Conservation (phyloP, 2,888 invertebrate species). For the Theretra japonica region DNA sequence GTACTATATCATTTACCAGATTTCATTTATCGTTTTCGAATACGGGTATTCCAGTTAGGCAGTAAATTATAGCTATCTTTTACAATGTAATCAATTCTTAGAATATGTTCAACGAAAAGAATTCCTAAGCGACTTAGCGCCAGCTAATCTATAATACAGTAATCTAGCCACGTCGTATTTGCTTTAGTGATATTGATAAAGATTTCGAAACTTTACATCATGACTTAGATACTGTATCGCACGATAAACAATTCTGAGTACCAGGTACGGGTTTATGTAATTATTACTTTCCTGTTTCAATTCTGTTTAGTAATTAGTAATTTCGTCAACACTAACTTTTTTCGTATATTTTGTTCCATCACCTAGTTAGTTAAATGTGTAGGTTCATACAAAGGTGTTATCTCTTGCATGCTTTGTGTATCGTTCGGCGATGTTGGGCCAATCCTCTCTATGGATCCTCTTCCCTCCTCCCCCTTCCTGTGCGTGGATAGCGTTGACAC, state of each 20-base stretch:
- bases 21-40: too few species aligned
- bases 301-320: conserved; percentile 4
- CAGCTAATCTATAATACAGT: conserved; percentile 25
- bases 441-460: conserved; percentile 80
- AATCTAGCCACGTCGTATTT: conserved; percentile 36
- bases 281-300: background rate
- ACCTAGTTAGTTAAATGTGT: conserved; percentile 6
- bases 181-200: conserved; percentile 35
- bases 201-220: conserved; percentile 32
- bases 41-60: background rate
- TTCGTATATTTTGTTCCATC: background rate
- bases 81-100: background rate
- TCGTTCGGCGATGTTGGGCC: conserved; percentile 73
- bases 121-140: background rate
- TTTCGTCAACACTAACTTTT: background rate
- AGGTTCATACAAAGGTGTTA: conserved; percentile 59
- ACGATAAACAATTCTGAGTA: conserved; percentile 31
- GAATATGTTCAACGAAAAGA: background rate
- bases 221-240: conserved; percentile 28
- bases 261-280: background rate
- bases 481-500: conserved; percentile 32
- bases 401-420: conserved; percentile 57
- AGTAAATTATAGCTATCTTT: background rate
- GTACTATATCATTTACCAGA: too few species aligned
- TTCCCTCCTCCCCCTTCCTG: conserved; percentile 46